Percentiles rank a stretch among this genome's conserved stretches.
These are phyloP conservation scores for Hydraecia micacea DNA, from an alignment of 2,888 invertebrate species.

Conservation along the genomic window DNA sequence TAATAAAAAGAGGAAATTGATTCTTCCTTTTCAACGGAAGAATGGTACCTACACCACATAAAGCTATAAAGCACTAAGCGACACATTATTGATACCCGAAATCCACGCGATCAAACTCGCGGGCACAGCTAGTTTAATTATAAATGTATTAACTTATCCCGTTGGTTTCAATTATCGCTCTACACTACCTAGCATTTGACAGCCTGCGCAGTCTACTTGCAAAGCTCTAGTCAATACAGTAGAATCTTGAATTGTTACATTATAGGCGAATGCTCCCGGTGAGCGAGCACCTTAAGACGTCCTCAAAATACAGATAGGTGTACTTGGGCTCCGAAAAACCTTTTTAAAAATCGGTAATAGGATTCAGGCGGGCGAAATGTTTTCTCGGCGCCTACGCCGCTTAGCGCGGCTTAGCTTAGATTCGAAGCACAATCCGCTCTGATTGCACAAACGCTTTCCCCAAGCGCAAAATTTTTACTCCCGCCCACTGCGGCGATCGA, in stretches of 20 bases:
- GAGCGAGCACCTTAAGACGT: neutral
- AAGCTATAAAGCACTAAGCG: too few relatives aligned
- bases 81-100: too few relatives aligned
- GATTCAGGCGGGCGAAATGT: slow-evolving; percentile 75
- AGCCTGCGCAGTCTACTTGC: neutral
- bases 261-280: neutral
- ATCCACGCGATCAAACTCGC: too few relatives aligned
- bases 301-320: neutral
- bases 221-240: too few relatives aligned
- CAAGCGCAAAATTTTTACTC: slow-evolving; percentile 82
- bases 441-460: slow-evolving; percentile 86
- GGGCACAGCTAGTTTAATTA: neutral
- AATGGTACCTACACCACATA: too few relatives aligned
- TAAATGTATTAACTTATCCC: neutral
- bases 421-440: slow-evolving; percentile 83
- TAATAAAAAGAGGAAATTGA: too few relatives aligned
- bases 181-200: neutral
- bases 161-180: neutral
- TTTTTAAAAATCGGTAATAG: slow-evolving; percentile 76
- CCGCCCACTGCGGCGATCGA: slow-evolving; percentile 72
- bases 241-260: neutral
- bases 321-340: slow-evolving; percentile 59
- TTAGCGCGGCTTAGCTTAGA: slow-evolving; percentile 81
- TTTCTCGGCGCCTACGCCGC: slow-evolving; percentile 75
- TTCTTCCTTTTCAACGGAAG: too few relatives aligned